A percentile compares a stretch with the other conserved stretches of the same genome.
Conservation (phyloP, 2,113 vertebrate genomes). For the Xenus cinereus region DNA sequence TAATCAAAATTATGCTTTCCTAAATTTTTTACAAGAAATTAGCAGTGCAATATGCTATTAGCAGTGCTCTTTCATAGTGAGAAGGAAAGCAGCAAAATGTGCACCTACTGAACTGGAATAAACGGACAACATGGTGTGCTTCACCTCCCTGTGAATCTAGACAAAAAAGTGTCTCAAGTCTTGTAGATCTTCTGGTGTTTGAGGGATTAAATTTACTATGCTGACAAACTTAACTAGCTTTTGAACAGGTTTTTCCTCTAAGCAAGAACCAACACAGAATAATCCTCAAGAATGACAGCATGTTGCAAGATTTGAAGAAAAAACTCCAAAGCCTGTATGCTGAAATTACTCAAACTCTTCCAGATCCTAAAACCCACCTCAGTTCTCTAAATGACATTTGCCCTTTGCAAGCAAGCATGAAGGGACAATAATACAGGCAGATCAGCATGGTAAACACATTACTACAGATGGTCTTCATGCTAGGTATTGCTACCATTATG, state of each 20-base stretch:
- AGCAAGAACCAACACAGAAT: neutral
- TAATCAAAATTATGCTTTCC: neutral
- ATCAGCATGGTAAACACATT: neutral
- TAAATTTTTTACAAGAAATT: neutral
- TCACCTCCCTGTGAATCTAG: neutral
- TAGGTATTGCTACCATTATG: neutral
- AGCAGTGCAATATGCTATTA: neutral
- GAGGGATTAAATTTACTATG: neutral
- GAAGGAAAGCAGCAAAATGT: neutral
- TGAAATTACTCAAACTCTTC: neutral
- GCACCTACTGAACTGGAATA: neutral
- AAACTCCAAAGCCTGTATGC: neutral
- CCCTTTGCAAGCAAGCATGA: neutral
- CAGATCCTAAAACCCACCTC: neutral
- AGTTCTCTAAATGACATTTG: neutral
- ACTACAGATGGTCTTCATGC: neutral
- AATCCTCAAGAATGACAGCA: neutral
- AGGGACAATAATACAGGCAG: neutral
- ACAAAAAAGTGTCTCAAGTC: neutral
- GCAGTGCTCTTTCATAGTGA: neutral
- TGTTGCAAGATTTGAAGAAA: neutral
- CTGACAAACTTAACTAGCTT: neutral
- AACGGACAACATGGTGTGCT: neutral
- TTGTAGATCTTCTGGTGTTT: neutral
- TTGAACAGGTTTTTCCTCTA: neutral